Evolutionary conservation across 1,140 invertebrate species (phyloP), one percentile per base, ranked within the genome.

Genomic region (Drosophila novamexicana): DNA sequence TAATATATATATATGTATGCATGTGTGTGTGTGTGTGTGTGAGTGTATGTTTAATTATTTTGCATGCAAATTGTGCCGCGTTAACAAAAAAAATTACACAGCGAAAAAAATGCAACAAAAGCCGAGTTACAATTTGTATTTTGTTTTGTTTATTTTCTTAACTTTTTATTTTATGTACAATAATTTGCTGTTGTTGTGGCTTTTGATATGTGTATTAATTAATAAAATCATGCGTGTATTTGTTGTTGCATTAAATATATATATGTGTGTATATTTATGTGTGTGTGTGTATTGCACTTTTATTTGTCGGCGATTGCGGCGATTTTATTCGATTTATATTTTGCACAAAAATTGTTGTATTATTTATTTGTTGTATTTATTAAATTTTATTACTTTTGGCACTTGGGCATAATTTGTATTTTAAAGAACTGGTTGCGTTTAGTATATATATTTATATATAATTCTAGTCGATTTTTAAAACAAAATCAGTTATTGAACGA

Each of bases 381-480:
- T 12, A 22, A 32, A 40, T 14, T 72, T 47, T 29, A 59, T 74
- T 42, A 16, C 42, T 45, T 63, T 70, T 52, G 39, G 34, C 44
- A 66, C 79, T 62, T 73, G 65, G 57, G 22, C 36, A 61, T 34
- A 50, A 57, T 49, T 61, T 65, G 29, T 4, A 39, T 66, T 42
- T 59, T 44, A n/a, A 36, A 71, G 54, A 77, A 71, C 66, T 71
- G 74, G 65, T 77, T 83, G 42, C 59, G 34, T 37, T 70, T 57
- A 45, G 16, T 45, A 45, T 16, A n/a, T 39, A 47, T 39, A 36
- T 49, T 58, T 40, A 29, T 5, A 29, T 29, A 16, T 62, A 18
- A 50, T 53, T 62, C 9, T 73, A 68, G 77, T 73, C 75, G 83
- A 88, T 88, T 89, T 89, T 89, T 89, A 83, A 81, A 89, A 89